Conservation (phyloP, 2,797 vertebrate genomes). For the Orientallactaga sibirica region DNA sequence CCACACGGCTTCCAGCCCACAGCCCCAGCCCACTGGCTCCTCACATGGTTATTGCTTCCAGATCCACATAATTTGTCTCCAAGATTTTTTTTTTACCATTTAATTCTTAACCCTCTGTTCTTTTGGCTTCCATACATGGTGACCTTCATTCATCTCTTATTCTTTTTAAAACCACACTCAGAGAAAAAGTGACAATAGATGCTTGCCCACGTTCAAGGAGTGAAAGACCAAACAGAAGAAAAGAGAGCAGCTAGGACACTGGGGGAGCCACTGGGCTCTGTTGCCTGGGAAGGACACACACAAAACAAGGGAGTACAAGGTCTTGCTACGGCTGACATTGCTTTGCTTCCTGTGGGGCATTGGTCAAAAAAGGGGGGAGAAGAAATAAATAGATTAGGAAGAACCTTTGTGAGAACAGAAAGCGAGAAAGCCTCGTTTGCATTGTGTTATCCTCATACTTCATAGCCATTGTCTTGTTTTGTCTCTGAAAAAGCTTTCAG, state of each 20-base stretch:
- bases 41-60: neutral
- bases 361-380: neutral
- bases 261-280: neutral
- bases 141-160: neutral
- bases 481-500: slow-evolving; percentile 59
- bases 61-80: neutral
- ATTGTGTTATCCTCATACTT: slow-evolving; percentile 24
- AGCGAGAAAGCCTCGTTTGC: neutral
- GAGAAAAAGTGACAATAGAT: slow-evolving; percentile 4
- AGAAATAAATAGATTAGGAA: neutral
- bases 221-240: neutral
- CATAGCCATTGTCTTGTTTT: neutral
- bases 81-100: neutral
- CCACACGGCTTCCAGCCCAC: neutral
- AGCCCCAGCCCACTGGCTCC: neutral
- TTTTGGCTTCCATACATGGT: neutral
- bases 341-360: neutral
- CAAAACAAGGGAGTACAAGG: neutral
- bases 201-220: neutral
- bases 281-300: neutral
- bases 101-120: neutral
- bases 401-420: neutral
- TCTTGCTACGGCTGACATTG: neutral
- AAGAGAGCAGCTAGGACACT: neutral
- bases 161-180: neutral